phyloP scores from a whole-genome alignment of 2,888 invertebrate genomes.

The Eupithecia inturbata region DNA sequence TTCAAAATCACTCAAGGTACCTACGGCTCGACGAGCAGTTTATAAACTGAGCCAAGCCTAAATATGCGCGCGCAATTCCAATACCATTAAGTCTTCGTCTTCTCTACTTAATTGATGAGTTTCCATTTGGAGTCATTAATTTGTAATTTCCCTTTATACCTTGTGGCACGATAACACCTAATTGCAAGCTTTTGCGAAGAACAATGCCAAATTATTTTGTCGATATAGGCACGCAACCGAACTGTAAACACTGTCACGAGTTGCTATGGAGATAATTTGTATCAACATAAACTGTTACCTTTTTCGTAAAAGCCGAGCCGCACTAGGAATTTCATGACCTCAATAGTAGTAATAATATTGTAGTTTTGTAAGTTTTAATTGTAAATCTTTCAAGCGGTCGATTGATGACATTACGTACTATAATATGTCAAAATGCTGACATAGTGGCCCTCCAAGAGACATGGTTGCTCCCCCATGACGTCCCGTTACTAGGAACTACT shows the following conservation, averaged over 20 bases:
- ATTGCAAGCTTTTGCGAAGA: conserved; percentile 21
- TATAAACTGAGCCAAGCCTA: conserved; percentile 45
- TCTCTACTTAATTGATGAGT: conserved; percentile 29
- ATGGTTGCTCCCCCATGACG: too few species aligned
- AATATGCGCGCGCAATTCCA: conserved; percentile 55
- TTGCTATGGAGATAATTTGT: conserved; percentile 38
- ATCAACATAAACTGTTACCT: conserved; percentile 22
- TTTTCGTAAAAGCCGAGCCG: background rate
- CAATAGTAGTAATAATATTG: too few species aligned
- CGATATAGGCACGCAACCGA: conserved; percentile 16
- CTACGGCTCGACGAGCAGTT: conserved; percentile 42
- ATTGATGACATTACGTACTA: too few species aligned
- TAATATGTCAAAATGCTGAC: too few species aligned
- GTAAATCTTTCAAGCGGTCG: too few species aligned
- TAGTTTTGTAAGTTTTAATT: too few species aligned
- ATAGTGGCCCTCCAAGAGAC: too few species aligned
- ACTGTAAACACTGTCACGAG: conserved; percentile 10
- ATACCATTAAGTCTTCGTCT: conserved; percentile 23
- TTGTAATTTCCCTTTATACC: conserved; percentile 15
- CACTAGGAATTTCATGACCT: background rate
- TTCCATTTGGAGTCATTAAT: conserved; percentile 18
- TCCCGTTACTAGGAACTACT: too few species aligned
- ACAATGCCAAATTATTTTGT: conserved; percentile 16
- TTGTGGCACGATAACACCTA: conserved; percentile 14
- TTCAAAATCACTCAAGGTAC: conserved; percentile 32